phyloP scores from a whole-genome alignment of 1,140 invertebrate species.

The Dufourea novaeangliae region DNA sequence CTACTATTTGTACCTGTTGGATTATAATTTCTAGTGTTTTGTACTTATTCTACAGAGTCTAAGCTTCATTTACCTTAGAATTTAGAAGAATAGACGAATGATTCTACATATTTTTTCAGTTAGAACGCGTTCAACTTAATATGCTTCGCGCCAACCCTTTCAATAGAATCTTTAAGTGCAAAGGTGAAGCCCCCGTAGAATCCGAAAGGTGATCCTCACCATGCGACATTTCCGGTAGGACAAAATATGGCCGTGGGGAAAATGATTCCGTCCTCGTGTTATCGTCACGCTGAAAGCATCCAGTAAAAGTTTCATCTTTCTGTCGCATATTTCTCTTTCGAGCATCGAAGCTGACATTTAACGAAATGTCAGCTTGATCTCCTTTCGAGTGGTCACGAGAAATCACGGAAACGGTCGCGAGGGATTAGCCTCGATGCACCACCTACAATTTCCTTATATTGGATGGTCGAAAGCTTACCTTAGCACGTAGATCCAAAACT shows the following conservation, averaged over 20 bases:
- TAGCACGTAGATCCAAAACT: too few relatives aligned
- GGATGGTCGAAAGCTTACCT: too few relatives aligned
- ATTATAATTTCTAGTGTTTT: too few relatives aligned
- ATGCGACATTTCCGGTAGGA: neutral
- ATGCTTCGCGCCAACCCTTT: too few relatives aligned
- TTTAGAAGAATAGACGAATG: too few relatives aligned
- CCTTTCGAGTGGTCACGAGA: neutral
- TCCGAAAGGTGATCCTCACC: neutral
- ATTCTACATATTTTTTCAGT: too few relatives aligned
- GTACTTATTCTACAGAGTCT: too few relatives aligned
- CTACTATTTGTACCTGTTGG: too few relatives aligned
- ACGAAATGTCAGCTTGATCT: slow-evolving; percentile 29
- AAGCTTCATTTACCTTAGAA: too few relatives aligned
- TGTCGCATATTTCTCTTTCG: neutral
- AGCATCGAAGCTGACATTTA: slow-evolving; percentile 17
- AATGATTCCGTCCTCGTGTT: neutral
- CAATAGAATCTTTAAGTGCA: neutral
- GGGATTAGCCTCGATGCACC: too few relatives aligned
- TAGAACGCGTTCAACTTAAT: too few relatives aligned
- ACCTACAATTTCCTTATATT: too few relatives aligned
- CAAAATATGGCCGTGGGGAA: neutral
- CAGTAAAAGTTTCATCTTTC: slow-evolving; percentile 27
- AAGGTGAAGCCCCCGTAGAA: neutral
- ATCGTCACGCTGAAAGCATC: neutral
- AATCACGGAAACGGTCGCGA: neutral